These are phyloP conservation scores for Lemur catta DNA, from an alignment of 2,797 vertebrate genomes.

Conservation along the genomic window DNA sequence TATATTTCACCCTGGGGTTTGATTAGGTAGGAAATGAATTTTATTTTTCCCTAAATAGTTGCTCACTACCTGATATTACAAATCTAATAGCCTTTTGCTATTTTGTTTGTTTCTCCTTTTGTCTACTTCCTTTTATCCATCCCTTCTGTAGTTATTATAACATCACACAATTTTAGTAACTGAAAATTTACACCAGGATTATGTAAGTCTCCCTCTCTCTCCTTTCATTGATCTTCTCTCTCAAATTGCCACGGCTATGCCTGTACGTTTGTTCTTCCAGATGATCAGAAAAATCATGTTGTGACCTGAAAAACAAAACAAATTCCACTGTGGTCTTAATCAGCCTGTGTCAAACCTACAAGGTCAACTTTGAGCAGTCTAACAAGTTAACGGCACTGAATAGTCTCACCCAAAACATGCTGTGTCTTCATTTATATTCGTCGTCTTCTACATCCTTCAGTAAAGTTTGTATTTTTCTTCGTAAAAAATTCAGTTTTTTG, in stretches of 20 bases:
- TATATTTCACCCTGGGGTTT: background rate
- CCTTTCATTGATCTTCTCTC: accelerated
- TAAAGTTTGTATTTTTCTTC: background rate
- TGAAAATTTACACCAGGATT: accelerated
- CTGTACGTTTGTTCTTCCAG: background rate
- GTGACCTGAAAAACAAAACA: too few species aligned
- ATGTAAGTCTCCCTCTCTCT: too few species aligned
- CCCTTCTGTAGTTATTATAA: background rate
- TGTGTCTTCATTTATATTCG: background rate
- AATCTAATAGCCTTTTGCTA: background rate
- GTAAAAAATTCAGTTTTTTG: background rate
- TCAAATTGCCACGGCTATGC: accelerated
- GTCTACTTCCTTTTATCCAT: background rate
- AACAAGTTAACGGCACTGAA: background rate
- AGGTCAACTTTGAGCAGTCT: background rate
- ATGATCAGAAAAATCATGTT: too few species aligned
- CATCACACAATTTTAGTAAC: background rate
- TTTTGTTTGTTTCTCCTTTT: background rate
- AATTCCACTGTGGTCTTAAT: background rate
- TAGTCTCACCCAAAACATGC: background rate
- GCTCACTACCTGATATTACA: background rate
- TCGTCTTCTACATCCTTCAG: accelerated
- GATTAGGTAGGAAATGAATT: background rate
- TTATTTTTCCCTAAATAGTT: background rate
- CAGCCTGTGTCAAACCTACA: background rate